Conservation (phyloP, 2,113 vertebrate species). For the Pseudonaja textilis region DNA sequence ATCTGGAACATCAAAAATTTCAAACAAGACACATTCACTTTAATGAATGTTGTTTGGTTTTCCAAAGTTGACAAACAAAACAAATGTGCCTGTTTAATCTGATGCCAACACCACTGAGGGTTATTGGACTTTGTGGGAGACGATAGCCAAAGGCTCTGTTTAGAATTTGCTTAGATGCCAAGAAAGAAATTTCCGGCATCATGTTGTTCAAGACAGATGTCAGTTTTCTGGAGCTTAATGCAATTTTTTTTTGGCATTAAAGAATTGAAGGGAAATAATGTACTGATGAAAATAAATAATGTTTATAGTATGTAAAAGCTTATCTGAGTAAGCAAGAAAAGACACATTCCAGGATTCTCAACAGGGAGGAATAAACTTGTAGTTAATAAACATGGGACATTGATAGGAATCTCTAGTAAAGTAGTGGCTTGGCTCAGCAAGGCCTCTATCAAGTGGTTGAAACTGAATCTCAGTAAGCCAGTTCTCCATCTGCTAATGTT, state of each 20-base stretch:
- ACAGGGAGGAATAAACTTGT: background rate
- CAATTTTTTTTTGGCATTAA: background rate
- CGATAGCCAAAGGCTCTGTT: background rate
- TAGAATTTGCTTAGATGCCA: background rate
- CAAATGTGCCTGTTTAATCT: background rate
- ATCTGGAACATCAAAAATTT: background rate
- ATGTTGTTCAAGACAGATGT: background rate
- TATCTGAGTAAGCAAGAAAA: background rate
- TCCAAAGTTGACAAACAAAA: background rate
- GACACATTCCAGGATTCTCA: background rate
- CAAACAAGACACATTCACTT: background rate
- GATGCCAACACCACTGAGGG: background rate
- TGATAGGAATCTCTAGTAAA: background rate
- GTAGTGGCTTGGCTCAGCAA: background rate
- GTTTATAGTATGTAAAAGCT: background rate
- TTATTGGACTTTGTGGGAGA: background rate
- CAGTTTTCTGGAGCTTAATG: background rate
- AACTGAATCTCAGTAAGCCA: background rate
- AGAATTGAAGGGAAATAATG: background rate
- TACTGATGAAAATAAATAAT: background rate
- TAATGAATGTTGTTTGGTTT: background rate
- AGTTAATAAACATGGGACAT: background rate
- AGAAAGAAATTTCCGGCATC: background rate
- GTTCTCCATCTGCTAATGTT: background rate
- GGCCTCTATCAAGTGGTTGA: background rate